Evolutionary conservation across 2,888 invertebrate species (phyloP).

Genomic region (Drosophila ustulata): DNA sequence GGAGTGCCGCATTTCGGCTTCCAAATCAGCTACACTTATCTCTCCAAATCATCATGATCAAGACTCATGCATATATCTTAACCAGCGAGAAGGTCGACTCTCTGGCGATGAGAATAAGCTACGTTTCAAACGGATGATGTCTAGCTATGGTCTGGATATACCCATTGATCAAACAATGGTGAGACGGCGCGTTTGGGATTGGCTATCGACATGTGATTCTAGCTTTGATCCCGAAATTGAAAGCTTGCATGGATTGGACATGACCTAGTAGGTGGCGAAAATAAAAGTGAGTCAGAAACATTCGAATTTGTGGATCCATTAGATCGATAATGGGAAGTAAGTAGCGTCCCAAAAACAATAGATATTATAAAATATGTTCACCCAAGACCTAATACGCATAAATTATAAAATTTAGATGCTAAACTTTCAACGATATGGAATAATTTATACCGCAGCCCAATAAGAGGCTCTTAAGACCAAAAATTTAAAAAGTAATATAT

Average conservation of each 20-base stretch:
- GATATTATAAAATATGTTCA: conserved; percentile 15
- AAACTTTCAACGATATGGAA: conserved; percentile 42
- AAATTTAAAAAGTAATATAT: conserved; percentile 9
- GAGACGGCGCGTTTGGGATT: conserved; percentile 88
- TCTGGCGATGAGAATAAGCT: conserved; percentile 86
- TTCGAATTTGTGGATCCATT: conserved; percentile 55
- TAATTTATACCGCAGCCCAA: conserved; percentile 32
- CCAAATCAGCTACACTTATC: conserved; percentile 85
- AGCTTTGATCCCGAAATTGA: conserved; percentile 83
- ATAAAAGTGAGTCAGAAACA: conserved; percentile 12
- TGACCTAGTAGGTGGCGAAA: conserved; percentile 56
- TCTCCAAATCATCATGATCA: conserved; percentile 83
- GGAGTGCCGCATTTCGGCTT: conserved; percentile 86
- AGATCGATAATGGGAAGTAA: conserved; percentile 41
- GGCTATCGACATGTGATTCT: conserved; percentile 87
- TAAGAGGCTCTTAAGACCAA: conserved; percentile 24
- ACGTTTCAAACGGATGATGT: conserved; percentile 86
- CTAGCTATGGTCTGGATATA: conserved; percentile 88
- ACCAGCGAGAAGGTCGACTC: conserved; percentile 86
- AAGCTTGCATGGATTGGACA: conserved; percentile 79
- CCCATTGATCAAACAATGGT: conserved; percentile 88
- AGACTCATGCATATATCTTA: conserved; percentile 86
- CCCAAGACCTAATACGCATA: conserved; percentile 27
- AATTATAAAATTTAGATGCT: conserved; percentile 26
- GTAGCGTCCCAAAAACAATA: conserved; percentile 34